These are phyloP conservation scores for Drosophila orena DNA, from an alignment of 1,140 invertebrate species.

Conservation along the genomic window DNA sequence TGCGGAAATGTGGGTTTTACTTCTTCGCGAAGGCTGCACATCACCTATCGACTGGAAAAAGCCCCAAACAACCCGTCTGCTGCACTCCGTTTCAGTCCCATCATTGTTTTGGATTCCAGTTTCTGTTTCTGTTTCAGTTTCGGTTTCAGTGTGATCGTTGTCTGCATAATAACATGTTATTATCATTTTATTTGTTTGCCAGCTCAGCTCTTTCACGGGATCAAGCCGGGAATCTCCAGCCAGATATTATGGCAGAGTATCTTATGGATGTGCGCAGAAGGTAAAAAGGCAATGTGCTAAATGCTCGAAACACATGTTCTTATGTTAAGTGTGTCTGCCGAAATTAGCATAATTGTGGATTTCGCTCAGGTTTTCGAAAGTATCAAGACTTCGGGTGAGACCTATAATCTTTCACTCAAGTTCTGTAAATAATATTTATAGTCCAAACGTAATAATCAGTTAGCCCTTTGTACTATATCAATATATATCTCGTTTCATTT, in stretches of 20 bases:
- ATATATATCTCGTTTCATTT: neutral
- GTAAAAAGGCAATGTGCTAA: slow-evolving; percentile 49
- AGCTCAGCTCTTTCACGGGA: slow-evolving; percentile 39
- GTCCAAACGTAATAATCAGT: neutral
- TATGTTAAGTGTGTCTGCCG: slow-evolving; percentile 45
- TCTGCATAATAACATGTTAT: slow-evolving; percentile 74
- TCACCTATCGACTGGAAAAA: slow-evolving; percentile 40
- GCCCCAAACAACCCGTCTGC: slow-evolving; percentile 18
- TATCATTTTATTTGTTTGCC: slow-evolving; percentile 77
- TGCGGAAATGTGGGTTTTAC: slow-evolving; percentile 59
- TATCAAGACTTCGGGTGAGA: slow-evolving; percentile 15
- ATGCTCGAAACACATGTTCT: slow-evolving; percentile 54
- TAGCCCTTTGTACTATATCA: neutral
- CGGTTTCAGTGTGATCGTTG: slow-evolving; percentile 53
- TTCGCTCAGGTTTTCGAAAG: slow-evolving; percentile 26
- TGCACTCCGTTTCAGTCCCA: slow-evolving; percentile 50
- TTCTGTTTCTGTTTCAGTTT: slow-evolving; percentile 24
- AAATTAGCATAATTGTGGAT: slow-evolving; percentile 56
- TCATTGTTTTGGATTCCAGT: slow-evolving; percentile 63
- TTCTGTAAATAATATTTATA: slow-evolving; percentile 18
- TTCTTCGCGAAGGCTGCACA: slow-evolving; percentile 41
- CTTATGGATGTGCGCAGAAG: slow-evolving; percentile 7
- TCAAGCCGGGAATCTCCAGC: slow-evolving; percentile 17
- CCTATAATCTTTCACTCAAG: slow-evolving; percentile 1
- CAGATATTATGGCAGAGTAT: neutral